Base-by-base conservation (phyloP, 2,113 vertebrate species). In the Monopterus albus region DNA sequence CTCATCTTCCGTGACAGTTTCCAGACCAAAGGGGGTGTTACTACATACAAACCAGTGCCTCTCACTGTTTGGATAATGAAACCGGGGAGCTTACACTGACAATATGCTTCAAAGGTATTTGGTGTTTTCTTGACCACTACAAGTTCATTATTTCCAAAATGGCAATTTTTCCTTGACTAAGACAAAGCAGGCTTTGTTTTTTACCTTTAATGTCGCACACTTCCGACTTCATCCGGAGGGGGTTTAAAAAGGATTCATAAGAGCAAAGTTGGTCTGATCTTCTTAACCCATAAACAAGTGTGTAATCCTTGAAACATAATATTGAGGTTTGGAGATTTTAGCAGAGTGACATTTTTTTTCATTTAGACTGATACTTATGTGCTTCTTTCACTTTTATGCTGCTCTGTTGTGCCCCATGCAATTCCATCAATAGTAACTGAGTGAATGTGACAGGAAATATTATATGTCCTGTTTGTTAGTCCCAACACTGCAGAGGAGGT, bases 1-100 rank as follows among this genome's bases (percentile, higher is more conserved):
- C 46, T 55, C 53, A 69, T 81, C 31, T 33, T n/a, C 3, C 20
- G 21, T 71, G 55, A 74, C 65, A 64, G 56, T 51, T 57, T 45
- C 23, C 18, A 72, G 2, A 47, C 40, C 33, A 49, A 60, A 33
- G 14, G 23, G 21, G 42, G 10, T 29, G 43, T 23, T 43, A 49
- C n/a, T n/a, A n/a, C n/a, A 21, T 6, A 50, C 55, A 31, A 42
- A 61, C 40, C n/a, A 7, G 0, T 14, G 28, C n/a, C 14, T 69
- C 39, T 36, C 14, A 4, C 15, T 5, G 13, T 52, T 25, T 20
- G 10, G 18, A 31, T 40, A 23, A 50, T 21, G 25, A 52, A 69
- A 63, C 25, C 25, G 1, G 20, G 10, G 4, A 45, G 31, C 20
- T 23, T n/a, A n/a, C n/a, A n/a, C n/a, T n/a, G n/a, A n/a, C n/a